A percentile compares a stretch with the other conserved stretches of the same genome.
Evolutionary conservation across 2,113 vertebrate genomes (phyloP).

Genomic region (Nesoenas mayeri): DNA sequence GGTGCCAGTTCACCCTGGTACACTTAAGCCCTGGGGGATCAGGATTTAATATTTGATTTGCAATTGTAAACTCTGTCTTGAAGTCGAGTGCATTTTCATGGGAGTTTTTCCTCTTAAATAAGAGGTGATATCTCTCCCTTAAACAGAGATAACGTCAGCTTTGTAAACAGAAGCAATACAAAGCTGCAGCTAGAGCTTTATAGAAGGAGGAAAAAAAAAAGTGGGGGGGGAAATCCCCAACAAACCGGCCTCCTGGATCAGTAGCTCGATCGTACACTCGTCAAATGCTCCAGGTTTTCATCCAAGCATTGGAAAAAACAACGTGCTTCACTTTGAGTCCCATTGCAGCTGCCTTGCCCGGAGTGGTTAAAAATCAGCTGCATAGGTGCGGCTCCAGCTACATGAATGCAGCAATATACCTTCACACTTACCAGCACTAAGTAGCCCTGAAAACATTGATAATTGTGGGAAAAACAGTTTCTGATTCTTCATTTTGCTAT

Average conservation of each 20-base stretch:
- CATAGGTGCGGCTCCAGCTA: background rate
- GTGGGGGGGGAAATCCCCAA: fast-evolving
- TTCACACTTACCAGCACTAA: background rate
- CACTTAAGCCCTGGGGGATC: background rate
- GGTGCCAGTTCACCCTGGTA: background rate
- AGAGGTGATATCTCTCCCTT: background rate
- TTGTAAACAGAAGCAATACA: background rate
- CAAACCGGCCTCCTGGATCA: background rate
- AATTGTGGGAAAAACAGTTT: background rate
- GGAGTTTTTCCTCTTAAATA: background rate
- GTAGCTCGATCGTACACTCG: background rate
- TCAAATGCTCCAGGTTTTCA: background rate
- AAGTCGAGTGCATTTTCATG: background rate
- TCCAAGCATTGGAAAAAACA: background rate
- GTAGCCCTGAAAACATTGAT: background rate
- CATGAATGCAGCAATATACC: fast-evolving
- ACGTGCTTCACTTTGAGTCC: background rate
- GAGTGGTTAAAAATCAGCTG: background rate
- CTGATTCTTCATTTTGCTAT: background rate
- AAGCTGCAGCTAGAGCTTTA: background rate
- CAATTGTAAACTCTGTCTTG: background rate
- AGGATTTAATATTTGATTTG: background rate
- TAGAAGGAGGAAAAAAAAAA: background rate
- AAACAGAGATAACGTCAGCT: background rate
- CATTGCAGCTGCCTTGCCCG: background rate